A percentile compares a stretch with the other conserved stretches of the same genome.
These are phyloP conservation scores for Tethea ocularis DNA, from an alignment of 2,888 invertebrate genomes.

Conservation along the genomic window DNA sequence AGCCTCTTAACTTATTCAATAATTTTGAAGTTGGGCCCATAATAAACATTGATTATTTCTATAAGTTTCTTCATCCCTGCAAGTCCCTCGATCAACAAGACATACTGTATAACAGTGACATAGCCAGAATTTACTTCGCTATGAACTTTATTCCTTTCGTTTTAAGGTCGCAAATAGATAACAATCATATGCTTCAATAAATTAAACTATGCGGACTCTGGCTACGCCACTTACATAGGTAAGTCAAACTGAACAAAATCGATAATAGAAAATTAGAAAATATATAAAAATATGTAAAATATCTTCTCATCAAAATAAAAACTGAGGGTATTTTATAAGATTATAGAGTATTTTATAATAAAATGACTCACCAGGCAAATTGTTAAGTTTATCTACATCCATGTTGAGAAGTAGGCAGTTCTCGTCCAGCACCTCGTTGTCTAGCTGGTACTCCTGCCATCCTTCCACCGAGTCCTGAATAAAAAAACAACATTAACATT, in stretches of 20 bases:
- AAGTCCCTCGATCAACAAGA: no score
- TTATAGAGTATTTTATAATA: no score
- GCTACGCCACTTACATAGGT: neutral
- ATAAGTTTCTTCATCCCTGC: no score
- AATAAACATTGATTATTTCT: no score
- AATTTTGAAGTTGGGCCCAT: no score
- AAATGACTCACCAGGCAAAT: constrained; percentile 56
- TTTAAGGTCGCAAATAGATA: neutral
- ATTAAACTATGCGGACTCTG: neutral
- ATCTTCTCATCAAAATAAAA: neutral
- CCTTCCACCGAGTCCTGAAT: constrained; percentile 74
- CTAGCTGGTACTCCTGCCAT: constrained; percentile 74
- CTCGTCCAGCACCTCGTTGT: constrained; percentile 73
- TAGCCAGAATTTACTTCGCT: neutral
- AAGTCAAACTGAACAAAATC: neutral
- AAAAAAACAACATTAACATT: constrained; percentile 1
- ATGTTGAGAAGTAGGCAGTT: constrained; percentile 75
- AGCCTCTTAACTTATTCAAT: no score
- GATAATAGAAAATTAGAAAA: neutral
- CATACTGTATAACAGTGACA: neutral
- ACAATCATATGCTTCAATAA: neutral
- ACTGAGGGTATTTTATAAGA: no score
- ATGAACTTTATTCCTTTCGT: neutral
- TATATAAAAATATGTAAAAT: neutral
- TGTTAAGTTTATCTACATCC: constrained; percentile 67